A percentile compares a stretch with the other conserved stretches of the same genome.
Evolutionary conservation across 2,113 vertebrate genomes (phyloP).

Genomic region (Danionella cerebrum): DNA sequence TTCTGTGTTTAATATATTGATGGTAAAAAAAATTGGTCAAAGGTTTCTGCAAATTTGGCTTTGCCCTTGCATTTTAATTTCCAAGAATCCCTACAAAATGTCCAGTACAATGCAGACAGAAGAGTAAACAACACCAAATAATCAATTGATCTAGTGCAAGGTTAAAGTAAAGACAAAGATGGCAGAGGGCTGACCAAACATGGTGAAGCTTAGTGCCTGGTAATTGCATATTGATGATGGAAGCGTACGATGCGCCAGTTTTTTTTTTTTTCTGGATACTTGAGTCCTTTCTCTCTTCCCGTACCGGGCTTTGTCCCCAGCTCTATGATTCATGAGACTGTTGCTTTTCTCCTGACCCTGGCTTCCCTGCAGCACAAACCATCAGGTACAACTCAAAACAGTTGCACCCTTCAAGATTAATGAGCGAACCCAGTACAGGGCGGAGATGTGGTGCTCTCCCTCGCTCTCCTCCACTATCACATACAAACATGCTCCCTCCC

Average conservation of each 20-base stretch:
- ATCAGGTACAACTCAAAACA: slow-evolving; percentile 59
- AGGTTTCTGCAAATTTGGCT: no score
- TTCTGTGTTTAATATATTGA: no score
- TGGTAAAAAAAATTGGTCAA: no score
- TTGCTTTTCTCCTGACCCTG: slow-evolving; percentile 47
- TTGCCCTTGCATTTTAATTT: no score
- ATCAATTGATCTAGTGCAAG: not conserved
- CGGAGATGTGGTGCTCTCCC: slow-evolving; percentile 1
- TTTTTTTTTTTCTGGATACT: not conserved
- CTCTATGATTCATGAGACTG: slow-evolving; percentile 59
- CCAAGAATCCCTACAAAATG: no score
- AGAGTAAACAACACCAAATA: not conserved
- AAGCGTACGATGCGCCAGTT: not conserved
- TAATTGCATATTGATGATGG: slow-evolving; percentile 51
- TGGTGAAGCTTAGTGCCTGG: not conserved
- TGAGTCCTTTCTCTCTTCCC: not conserved
- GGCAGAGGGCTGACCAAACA: not conserved
- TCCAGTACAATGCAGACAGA: no score
- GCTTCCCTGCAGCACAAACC: slow-evolving; percentile 46
- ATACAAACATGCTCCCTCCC: slow-evolving; percentile 11
- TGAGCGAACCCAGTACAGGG: slow-evolving; percentile 43
- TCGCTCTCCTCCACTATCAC: slow-evolving; percentile 11
- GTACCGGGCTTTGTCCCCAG: slow-evolving; percentile 33
- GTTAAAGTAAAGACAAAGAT: not conserved
- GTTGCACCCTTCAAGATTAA: slow-evolving; percentile 57